These are phyloP conservation scores for Leptoteleia sp. DNA, from an alignment of 1,140 invertebrate genomes.

Conservation along the genomic window DNA sequence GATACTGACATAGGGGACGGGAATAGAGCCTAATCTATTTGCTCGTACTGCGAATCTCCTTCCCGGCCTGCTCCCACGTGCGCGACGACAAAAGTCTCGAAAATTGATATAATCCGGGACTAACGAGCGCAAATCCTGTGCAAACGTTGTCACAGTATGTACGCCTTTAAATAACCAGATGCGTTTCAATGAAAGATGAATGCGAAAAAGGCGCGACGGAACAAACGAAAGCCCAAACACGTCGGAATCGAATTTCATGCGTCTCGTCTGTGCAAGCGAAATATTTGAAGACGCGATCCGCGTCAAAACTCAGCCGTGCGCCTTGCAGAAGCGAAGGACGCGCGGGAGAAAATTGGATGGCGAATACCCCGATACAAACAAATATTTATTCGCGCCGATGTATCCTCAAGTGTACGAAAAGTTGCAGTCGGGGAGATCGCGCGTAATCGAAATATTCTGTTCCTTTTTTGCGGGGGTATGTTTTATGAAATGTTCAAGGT, in stretches of 20 bases:
- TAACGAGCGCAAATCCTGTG: slow-evolving; percentile 14
- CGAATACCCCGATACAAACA: background rate
- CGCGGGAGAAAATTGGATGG: slow-evolving; percentile 3
- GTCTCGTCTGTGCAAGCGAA: slow-evolving; percentile 11
- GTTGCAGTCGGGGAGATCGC: background rate
- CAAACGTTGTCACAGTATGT: slow-evolving; percentile 2
- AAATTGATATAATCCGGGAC: slow-evolving; percentile 21
- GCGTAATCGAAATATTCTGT: background rate
- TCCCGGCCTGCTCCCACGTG: background rate
- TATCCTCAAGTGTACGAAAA: slow-evolving; percentile 3
- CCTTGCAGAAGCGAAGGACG: slow-evolving; percentile 6
- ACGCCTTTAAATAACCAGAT: background rate
- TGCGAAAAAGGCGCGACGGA: slow-evolving; percentile 1
- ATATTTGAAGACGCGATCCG: slow-evolving; percentile 3
- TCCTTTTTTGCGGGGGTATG: background rate
- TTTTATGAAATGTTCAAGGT: background rate
- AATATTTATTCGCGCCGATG: slow-evolving; percentile 3
- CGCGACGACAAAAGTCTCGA: slow-evolving; percentile 15
- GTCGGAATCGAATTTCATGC: slow-evolving; percentile 5
- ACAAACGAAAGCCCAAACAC: background rate
- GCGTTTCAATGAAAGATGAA: background rate
- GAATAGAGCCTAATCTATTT: slow-evolving; percentile 42
- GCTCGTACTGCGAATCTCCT: slow-evolving; percentile 5
- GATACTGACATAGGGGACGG: slow-evolving; percentile 19
- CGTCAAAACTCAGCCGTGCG: background rate